Conservation (phyloP, 2,888 invertebrate species). For the Drosophila yooni region DNA sequence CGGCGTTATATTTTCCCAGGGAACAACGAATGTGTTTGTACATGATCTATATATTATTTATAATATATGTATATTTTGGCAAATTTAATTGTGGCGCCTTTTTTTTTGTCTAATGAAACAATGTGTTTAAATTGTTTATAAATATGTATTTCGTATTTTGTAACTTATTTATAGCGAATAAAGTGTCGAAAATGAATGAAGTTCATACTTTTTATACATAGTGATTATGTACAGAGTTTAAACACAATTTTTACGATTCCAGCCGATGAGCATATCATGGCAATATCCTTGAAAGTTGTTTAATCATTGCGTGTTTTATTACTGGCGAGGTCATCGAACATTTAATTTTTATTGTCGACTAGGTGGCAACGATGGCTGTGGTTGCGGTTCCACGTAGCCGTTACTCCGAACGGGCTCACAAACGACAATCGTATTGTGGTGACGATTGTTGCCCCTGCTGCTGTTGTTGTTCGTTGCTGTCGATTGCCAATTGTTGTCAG, state of each 20-base stretch:
- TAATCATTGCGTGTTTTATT: not conserved
- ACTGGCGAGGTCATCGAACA: constrained; percentile 13
- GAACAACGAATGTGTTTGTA: constrained; percentile 17
- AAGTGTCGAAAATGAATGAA: constrained; percentile 70
- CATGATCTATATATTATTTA: constrained; percentile 8
- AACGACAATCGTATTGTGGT: constrained; percentile 54
- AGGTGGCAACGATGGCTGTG: constrained; percentile 18
- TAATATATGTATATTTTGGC: not conserved
- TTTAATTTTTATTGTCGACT: constrained; percentile 45
- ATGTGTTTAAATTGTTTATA: constrained; percentile 33
- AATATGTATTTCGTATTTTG: constrained; percentile 52
- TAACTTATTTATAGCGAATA: constrained; percentile 76
- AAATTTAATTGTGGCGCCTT: not conserved
- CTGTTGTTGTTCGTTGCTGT: constrained; percentile 22
- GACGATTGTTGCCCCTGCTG: constrained; percentile 16
- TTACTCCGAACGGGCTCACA: constrained; percentile 51
- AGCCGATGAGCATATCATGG: constrained; percentile 50
- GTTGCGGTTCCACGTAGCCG: constrained; percentile 7
- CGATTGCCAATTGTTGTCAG: constrained; percentile 74
- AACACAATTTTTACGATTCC: constrained; percentile 27
- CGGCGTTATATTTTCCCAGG: not conserved
- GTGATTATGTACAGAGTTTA: constrained; percentile 33
- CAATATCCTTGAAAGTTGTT: constrained; percentile 3
- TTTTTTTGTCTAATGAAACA: constrained; percentile 9
- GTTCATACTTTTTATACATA: constrained; percentile 31